These are phyloP conservation scores for Brachyptera risi DNA, from an alignment of 2,888 invertebrate species.

Conservation along the genomic window DNA sequence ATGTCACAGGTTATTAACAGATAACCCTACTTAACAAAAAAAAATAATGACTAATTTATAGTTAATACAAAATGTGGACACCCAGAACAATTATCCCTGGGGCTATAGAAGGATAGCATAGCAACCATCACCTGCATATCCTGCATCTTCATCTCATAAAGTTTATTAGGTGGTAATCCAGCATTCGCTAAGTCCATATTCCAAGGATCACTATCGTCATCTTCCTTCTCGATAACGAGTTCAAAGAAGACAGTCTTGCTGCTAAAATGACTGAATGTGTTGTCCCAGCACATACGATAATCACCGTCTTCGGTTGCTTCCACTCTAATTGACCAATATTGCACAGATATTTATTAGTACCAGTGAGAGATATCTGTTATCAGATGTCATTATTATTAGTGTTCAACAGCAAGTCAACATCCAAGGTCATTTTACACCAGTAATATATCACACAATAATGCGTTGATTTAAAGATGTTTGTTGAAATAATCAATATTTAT, in stretches of 20 bases:
- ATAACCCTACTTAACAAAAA: no score
- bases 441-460: no score
- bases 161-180: slow-evolving; percentile 49
- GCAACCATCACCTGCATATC: slow-evolving; percentile 45
- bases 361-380: not conserved
- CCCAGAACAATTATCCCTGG: no score
- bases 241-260: slow-evolving; percentile 82
- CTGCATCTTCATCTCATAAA: slow-evolving; percentile 52
- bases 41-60: no score
- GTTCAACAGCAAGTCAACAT: not conserved
- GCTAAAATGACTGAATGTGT: slow-evolving; percentile 77
- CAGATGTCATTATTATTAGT: not conserved
- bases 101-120: no score
- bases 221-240: slow-evolving; percentile 60
- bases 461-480: no score
- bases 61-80: no score
- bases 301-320: slow-evolving; percentile 62
- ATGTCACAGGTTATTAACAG: no score
- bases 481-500: no score
- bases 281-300: slow-evolving; percentile 84
- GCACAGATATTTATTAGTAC: not conserved
- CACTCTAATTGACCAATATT: slow-evolving; percentile 44
- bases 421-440: not conserved
- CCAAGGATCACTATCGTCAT: slow-evolving; percentile 46
- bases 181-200: slow-evolving; percentile 40